Evolutionary conservation across 1,140 invertebrate genomes (phyloP), one percentile per base, ranked within the genome.

Genomic region (Trichoplusia ni): DNA sequence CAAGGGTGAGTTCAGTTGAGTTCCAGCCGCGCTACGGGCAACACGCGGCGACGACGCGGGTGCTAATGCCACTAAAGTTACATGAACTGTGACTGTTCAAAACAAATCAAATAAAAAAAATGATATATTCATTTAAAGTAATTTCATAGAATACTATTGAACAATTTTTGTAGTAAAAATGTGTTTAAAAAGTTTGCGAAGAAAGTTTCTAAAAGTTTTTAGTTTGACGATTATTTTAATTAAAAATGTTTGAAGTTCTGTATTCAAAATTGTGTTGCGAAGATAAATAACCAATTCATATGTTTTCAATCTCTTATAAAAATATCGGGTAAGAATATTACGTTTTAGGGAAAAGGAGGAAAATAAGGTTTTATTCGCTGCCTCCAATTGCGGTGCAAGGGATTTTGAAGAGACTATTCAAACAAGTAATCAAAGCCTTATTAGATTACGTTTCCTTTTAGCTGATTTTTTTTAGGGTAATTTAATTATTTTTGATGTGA

Each of bases 1-100:
- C 40, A 56, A 56, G 33, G 51, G 33, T 56, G 37, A 53, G 62
- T 47, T 62, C 65, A 68, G 66, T 68, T 19, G 51, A 37, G 31
- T 59, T 29, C 29, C 49, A 33, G 59, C 29, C 60, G 60, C 60
- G 42, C 40, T 44, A 23, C 49, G 35, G 59, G 11, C 23, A 38
- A 38, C 29, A 54, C 61, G 61, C 16, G 8, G 27, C 23, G 31
- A 4, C 56, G 35, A 23, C 58, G 54, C 58, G 40, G 54, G 53
- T 61, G 61, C 49, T 49, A 19, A 8, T 27, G 8, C 53, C 9
- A 18, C 47, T 21, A 29, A 40, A 23, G 35, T 38, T 25, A 38
- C 35, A 13, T 25, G 4, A 25, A 56, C 11, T 13, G 4, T n/a
- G n/a, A n/a, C 16, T 7, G 21, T 27, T 16, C 18, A 40, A n/a